Evolutionary conservation across 2,888 invertebrate genomes (phyloP), one percentile per base, ranked within the genome.

Genomic region (Platycheirus rosarum): DNA sequence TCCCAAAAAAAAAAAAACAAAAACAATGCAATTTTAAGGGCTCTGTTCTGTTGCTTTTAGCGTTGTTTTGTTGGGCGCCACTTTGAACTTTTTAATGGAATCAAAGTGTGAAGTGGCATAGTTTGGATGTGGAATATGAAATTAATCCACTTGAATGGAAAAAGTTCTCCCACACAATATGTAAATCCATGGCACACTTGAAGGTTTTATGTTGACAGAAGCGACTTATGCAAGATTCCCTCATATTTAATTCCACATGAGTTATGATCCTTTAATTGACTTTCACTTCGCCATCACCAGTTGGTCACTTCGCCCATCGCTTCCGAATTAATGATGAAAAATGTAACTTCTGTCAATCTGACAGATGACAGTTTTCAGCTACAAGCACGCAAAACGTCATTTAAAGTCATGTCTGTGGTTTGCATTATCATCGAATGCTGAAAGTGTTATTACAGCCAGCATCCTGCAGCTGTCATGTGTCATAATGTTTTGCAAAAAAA

Each of bases 401-500:
- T 69, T 65, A 74, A 18, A 44, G 23, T 35, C 42, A 20, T 49
- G 32, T 35, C 60, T 69, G 70, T 18, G 32, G 20, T 63, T 55
- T 13, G 79, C 18, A 74, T 80, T 75, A 63, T 70, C 69, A 69
- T 51, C 26, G 8, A 42, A 11, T n/a, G 11, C 20, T 20, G 29
- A 20, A 62, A 23, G 53, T 48, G 57, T 42, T 69, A 42, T 29
- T 46, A 49, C 20, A 44, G 13, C 20, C 2, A 23, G 63, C 55
- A 69, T 80, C 63, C 79, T 75, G 79, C 60, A 60, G 42, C 79
- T 80, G 75, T 80, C 79, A 80, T 75, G 74, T 80, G 75, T 80
- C 79, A 80, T 75, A 80, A 80, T 75, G 69, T 75, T 80, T 80
- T 75, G 63, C 29, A 62, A 68, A 26, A 32, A n/a, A 9, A 26